Evolutionary conservation across 1,140 invertebrate genomes (phyloP), one percentile per base, ranked within the genome.

Genomic region (Stegodyphus dumicola): DNA sequence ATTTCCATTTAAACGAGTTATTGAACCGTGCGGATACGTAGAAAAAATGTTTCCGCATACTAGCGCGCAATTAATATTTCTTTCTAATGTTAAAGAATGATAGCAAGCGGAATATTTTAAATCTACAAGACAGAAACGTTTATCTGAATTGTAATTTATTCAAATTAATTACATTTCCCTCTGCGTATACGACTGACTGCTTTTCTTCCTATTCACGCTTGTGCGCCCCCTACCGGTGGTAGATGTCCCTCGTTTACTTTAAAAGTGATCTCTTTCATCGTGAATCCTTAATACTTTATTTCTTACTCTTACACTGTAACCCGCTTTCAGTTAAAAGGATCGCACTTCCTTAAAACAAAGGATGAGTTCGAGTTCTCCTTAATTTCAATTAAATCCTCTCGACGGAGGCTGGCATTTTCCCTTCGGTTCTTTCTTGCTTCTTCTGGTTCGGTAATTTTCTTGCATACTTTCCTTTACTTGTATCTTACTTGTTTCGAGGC

Each of bases 361-460:
- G 67, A n/a, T 7, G 69, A 70, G 18, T 78, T 78, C n/a, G 18
- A 60, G 69, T 73, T 60, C 53, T 73, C 78, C 64, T 81, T 81
- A 81, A 73, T 81, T 81, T 73, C 69, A 81, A 81, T 81, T 81
- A 81, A 81, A 65, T 54, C 69, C 49, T 79, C 56, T n/a, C 17
- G 66, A 3, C n/a, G n/a, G 66, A 67, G 33, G 33, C n/a, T 53
- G 66, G 33, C 17, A 73, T 81, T 73, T 81, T 81, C 77, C 53
- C 60, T 76, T 49, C 70, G 48, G 6, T 71, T 13, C 75, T 75
- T 66, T 51, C 69, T 52, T 65, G n/a, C n/a, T 78, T 51, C 48
- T 70, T 78, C 65, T 33, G 65, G 77, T 70, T 69, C 49, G n/a
- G 51, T 53, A 48, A 48, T 18, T 54, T 78, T 78, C 65, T 54